Evolutionary conservation across 2,888 invertebrate genomes (phyloP).

Genomic region (Coelinius sp.): DNA sequence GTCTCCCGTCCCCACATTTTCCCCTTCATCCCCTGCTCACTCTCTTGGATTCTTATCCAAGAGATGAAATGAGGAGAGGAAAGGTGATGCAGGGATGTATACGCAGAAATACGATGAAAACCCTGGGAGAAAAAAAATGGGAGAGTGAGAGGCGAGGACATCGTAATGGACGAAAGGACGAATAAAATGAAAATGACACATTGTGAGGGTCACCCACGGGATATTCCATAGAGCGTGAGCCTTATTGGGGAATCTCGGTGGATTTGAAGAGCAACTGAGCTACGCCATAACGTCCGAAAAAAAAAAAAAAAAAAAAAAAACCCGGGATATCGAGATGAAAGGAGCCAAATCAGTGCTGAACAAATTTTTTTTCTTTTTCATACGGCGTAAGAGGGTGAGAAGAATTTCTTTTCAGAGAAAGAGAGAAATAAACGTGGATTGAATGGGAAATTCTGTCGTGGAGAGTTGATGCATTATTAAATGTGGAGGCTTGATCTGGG

Average conservation of each 20-base stretch:
- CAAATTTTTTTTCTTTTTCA: constrained; percentile 4
- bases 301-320: not conserved
- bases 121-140: not conserved
- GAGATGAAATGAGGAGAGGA: not conserved
- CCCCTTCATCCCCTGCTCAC: not conserved
- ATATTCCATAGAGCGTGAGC: constrained; percentile 24
- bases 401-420: not conserved
- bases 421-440: constrained; percentile 4
- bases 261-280: constrained; percentile 33
- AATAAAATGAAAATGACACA: constrained; percentile 48
- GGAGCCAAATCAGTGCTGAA: constrained; percentile 20
- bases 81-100: not conserved
- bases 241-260: constrained; percentile 42
- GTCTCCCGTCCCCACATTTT: not conserved
- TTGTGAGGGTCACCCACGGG: constrained; percentile 33
- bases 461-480: constrained; percentile 4
- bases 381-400: not conserved
- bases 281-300: not conserved
- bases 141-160: constrained; percentile 47
- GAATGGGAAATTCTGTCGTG: not conserved
- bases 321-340: constrained; percentile 23
- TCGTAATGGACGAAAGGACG: constrained; percentile 40
- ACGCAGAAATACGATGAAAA: not conserved
- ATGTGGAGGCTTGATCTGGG: not conserved
- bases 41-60: not conserved